Evolutionary conservation across 1,140 invertebrate genomes (phyloP), one percentile per base, ranked within the genome.

Genomic region (Nephotettix cincticeps): DNA sequence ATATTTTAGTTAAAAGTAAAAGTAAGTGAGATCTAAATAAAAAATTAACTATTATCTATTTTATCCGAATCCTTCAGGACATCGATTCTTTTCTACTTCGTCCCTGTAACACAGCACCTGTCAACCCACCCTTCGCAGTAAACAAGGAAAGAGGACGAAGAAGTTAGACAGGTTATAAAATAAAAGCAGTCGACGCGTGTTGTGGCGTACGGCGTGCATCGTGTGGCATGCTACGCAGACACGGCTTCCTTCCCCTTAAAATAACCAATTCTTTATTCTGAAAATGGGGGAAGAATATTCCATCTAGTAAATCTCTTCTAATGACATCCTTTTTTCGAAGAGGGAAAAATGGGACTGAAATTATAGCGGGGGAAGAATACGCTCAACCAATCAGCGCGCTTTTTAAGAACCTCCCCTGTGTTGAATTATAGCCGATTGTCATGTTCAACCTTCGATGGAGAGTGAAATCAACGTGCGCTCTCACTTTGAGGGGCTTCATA

Each of bases 241-340:
- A n/a, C n/a, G n/a, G n/a, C n/a, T n/a, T 11, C 9, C 27, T n/a
- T 61, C 27, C 56, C 56, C 56, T 61, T 29, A 25, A 68, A 68
- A 70, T 61, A 58, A 13, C 68, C 54, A 40, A 68, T 68, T 68
- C 66, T 68, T 68, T 45, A 54, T 54, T 28, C 32, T 51, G 25
- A 70, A 70, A 69, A 68, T 56, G 27, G 54, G 68, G 68, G 58
- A 43, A 47, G 66, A 68, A 68, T 68, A 68, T 68, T 67, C 43
- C 66, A 45, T 25, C 66, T 45, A 54, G 66, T 68, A 68, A 68
- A 68, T 68, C 66, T 68, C 66, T 51, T 29, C 47, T 68, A 68
- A 68, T 68, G 66, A 68, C 66, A 68, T 43, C 36, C 43, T 68
- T 68, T 68, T 68, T 68, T 67, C 17, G 68, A 63, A 70, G 28